Evolutionary conservation across 2,797 vertebrate species (phyloP), one percentile per base, ranked within the genome.

Genomic region (Paratrypauchen microcephalus): DNA sequence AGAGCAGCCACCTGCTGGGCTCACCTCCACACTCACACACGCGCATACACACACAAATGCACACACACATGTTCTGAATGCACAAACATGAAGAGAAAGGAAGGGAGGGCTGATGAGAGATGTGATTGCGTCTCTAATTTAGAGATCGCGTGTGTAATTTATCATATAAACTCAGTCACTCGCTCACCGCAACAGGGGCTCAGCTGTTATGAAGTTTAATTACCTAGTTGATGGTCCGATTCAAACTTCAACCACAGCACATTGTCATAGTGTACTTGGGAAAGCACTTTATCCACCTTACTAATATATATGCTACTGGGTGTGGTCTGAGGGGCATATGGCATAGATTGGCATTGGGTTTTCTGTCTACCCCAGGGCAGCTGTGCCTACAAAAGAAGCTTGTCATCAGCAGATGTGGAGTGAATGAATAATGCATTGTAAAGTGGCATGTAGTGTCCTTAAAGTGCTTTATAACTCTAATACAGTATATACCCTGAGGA

Each of bases 1-100:
- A 61, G 32, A 39, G 36, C 32, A 41, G 59, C 59, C 59, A 61
- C 59, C 59, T 61, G 59, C 59, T 61, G 59, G 59, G 59, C 59
- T 41, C 32, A 61, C 59, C 59, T 61, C 59, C 59, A 61, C 59
- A 50, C 48, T 16, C 48, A 7, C 55, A 57, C 48, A 50, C 18
- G 8, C 48, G 16, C 48, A 13, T 12, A 19, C 54, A 56, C 36
- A 57, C 24, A 56, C 54, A 56, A 21, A 56, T 12, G 19, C 3
- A 23, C 48, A 24, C 58, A n/a, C 58, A 60, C 58, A 60, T 60
- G 58, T n/a, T 60, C 30, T n/a, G 58, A 59, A 59, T 59, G 57
- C 57, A 59, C 28, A 59, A 59, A 59, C 57, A 59, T 59, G 57
- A 32, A 61, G 7, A 39, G 11, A 39, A 24, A 57, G 61, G 62